Conservation (phyloP, 2,797 vertebrate genomes). For the Masticophis lateralis region DNA sequence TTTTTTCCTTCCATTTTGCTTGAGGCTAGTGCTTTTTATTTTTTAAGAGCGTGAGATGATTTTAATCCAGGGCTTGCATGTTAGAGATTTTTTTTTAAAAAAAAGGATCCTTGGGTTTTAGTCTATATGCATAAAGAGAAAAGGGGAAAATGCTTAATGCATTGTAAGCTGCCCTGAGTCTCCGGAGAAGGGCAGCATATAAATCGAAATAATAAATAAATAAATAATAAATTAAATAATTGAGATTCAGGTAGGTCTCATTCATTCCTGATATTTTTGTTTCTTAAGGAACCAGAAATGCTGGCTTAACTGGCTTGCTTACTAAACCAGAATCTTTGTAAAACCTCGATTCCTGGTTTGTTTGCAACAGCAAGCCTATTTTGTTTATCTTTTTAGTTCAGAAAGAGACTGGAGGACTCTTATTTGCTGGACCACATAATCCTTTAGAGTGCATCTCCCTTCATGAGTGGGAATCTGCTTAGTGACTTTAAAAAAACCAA, state of each 20-base stretch:
- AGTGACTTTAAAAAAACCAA: not conserved
- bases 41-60: conserved; percentile 27
- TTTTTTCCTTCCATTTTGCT: conserved; percentile 10
- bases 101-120: not conserved
- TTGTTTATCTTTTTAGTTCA: not conserved
- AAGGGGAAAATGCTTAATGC: too few relatives aligned
- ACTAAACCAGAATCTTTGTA: not conserved
- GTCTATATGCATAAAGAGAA: not conserved
- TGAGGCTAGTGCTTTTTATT: conserved; percentile 9
- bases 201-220: too few relatives aligned
- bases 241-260: not conserved
- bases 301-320: not conserved
- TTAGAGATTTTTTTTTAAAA: not conserved
- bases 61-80: conserved; percentile 47
- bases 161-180: too few relatives aligned
- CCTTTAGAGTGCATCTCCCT: not conserved
- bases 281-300: not conserved
- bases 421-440: not conserved
- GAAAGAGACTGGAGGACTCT: not conserved
- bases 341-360: not conserved
- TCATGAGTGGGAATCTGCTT: not conserved
- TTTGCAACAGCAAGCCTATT: not conserved
- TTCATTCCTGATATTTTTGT: not conserved
- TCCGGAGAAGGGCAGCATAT: too few relatives aligned
- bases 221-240: too few relatives aligned